phyloP scores from a whole-genome alignment of 2,113 vertebrate genomes.

The Arothron firmamentum region DNA sequence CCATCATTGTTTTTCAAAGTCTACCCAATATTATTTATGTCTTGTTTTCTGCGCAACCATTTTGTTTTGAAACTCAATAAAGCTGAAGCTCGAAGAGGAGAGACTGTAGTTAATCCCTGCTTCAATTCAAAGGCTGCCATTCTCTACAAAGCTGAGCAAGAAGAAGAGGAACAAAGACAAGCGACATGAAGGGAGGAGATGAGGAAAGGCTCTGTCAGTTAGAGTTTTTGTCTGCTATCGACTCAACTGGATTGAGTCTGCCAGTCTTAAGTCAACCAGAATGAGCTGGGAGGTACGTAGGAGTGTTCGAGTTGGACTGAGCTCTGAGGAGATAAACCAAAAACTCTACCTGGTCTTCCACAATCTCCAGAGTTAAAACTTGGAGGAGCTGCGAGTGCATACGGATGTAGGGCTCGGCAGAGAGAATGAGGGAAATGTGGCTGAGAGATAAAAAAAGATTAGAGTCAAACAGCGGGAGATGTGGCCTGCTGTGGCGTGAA shows the following conservation, averaged over 20 bases:
- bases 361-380: too few relatives aligned
- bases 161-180: constrained; percentile 22
- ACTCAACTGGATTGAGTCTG: constrained; percentile 35
- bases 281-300: not conserved
- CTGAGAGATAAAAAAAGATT: constrained; percentile 44
- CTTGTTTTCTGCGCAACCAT: too few relatives aligned
- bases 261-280: constrained; percentile 18
- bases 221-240: constrained; percentile 42
- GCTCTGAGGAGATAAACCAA: not conserved
- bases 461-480: constrained; percentile 38
- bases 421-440: constrained; percentile 23
- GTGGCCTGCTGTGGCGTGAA: not conserved
- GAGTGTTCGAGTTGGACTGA: not conserved
- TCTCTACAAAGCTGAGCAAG: not conserved
- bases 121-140: not conserved
- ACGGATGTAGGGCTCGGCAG: constrained; percentile 16
- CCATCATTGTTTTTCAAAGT: too few relatives aligned
- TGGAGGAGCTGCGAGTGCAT: not conserved
- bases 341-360: not conserved
- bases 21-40: too few relatives aligned
- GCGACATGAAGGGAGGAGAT: constrained; percentile 23
- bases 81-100: constrained; percentile 2
- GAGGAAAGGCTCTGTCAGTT: constrained; percentile 26
- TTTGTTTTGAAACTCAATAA: constrained; percentile 2
- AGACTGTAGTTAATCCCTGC: constrained; percentile 2